Evolutionary conservation across 2,113 vertebrate genomes (phyloP).

Genomic region (Hemiscyllium ocellatum): DNA sequence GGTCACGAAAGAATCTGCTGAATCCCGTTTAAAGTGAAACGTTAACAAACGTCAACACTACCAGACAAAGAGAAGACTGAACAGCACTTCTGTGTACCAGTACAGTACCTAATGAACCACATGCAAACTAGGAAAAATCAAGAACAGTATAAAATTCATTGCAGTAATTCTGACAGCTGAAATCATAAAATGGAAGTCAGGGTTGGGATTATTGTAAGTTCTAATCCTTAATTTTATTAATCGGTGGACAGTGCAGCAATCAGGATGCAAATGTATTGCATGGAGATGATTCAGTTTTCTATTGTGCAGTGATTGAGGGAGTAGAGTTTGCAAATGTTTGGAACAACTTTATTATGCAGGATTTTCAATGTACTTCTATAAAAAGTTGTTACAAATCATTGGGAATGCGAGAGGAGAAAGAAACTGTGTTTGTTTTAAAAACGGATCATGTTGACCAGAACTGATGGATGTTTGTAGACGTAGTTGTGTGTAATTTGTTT

Average conservation of each 20-base stretch:
- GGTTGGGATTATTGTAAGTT: conserved; percentile 32
- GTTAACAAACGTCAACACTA: conserved; percentile 26
- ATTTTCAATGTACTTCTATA: neutral
- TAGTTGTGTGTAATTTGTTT: neutral
- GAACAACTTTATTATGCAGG: neutral
- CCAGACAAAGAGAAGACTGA: conserved; percentile 29
- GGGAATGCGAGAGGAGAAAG: neutral
- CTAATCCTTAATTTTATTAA: conserved; percentile 18
- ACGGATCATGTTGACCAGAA: neutral
- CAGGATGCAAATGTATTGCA: neutral
- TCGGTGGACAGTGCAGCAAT: conserved; percentile 17
- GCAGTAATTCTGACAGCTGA: conserved; percentile 27
- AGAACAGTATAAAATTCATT: conserved; percentile 13
- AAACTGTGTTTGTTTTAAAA: neutral
- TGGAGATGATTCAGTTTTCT: neutral
- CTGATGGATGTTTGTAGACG: neutral
- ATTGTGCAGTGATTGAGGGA: neutral
- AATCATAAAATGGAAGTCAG: conserved; percentile 33
- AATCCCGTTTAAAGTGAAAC: conserved; percentile 26
- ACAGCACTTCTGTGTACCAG: conserved; percentile 32
- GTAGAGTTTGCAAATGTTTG: neutral
- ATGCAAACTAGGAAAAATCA: conserved; percentile 19
- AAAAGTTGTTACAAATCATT: neutral
- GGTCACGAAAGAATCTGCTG: conserved; percentile 30
- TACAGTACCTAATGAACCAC: conserved; percentile 34